phyloP scores from a whole-genome alignment of 2,113 vertebrate species.

The Apodemus speciosus region DNA sequence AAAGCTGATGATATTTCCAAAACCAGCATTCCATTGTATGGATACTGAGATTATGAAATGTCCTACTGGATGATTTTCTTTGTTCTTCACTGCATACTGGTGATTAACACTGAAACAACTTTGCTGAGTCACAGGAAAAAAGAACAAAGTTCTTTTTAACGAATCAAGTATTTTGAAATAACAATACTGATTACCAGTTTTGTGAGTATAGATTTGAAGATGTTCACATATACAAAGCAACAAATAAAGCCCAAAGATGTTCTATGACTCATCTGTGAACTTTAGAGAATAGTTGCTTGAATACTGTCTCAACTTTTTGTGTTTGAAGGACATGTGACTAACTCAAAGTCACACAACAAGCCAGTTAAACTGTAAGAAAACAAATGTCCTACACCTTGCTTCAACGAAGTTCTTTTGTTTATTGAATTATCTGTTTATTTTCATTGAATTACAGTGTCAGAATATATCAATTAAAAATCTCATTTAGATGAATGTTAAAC shows the following conservation, averaged over 20 bases:
- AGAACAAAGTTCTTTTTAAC: not conserved
- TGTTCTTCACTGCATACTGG: not conserved
- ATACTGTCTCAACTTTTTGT: not conserved
- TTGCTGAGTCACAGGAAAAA: slow-evolving; percentile 21
- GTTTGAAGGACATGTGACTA: not conserved
- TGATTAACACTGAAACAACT: not conserved
- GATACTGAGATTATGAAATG: not conserved
- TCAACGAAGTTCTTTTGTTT: not conserved
- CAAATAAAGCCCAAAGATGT: not conserved
- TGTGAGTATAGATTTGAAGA: not conserved
- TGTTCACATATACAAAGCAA: not conserved
- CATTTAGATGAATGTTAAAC: not conserved
- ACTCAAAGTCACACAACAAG: not conserved
- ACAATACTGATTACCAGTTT: not conserved
- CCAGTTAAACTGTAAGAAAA: not conserved
- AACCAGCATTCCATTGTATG: not conserved
- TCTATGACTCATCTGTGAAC: not conserved
- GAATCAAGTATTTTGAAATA: not conserved
- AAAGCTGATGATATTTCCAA: not conserved
- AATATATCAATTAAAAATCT: not conserved
- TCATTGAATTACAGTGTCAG: not conserved
- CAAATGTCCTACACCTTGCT: not conserved
- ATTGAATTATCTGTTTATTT: not conserved
- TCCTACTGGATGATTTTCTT: not conserved
- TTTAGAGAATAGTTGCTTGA: not conserved